Evolutionary conservation across 2,888 invertebrate species (phyloP).

Genomic region (Lepetodrilus schrolli): DNA sequence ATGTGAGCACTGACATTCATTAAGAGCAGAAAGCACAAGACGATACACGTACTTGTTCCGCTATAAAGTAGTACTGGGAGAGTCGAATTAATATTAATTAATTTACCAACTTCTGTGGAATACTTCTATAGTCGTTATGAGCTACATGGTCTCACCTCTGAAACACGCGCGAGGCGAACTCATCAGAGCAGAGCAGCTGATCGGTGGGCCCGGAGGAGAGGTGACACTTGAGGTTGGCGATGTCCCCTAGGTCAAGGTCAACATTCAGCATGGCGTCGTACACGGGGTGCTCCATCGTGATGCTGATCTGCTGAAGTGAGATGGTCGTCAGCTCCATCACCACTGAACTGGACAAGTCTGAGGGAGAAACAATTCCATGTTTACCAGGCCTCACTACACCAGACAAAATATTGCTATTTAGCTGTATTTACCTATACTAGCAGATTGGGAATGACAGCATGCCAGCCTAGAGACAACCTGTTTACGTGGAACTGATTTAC

Average conservation of each 20-base stretch:
- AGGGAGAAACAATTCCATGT: too few relatives aligned
- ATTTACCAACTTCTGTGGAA: too few relatives aligned
- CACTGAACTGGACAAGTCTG: constrained; percentile 77
- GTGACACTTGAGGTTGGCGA: constrained; percentile 85
- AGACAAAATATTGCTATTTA: too few relatives aligned
- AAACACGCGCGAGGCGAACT: constrained; percentile 80
- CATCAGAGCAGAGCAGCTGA: constrained; percentile 77
- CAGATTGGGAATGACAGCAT: not conserved
- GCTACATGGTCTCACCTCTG: constrained; percentile 84
- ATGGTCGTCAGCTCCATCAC: constrained; percentile 94
- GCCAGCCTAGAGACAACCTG: too few relatives aligned
- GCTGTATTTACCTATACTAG: not conserved
- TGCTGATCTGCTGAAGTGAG: constrained; percentile 90
- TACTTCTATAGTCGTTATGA: too few relatives aligned
- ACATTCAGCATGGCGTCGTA: constrained; percentile 95
- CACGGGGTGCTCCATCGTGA: constrained; percentile 92
- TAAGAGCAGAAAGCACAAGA: too few relatives aligned
- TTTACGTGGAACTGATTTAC: too few relatives aligned
- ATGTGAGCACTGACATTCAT: too few relatives aligned
- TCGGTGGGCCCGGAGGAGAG: constrained; percentile 80
- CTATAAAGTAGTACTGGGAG: too few relatives aligned
- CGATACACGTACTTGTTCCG: too few relatives aligned
- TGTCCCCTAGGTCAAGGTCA: constrained; percentile 89
- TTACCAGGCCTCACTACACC: too few relatives aligned
- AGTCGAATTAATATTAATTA: too few relatives aligned